Conservation (phyloP, 2,113 vertebrate genomes). For the Alces alces region DNA sequence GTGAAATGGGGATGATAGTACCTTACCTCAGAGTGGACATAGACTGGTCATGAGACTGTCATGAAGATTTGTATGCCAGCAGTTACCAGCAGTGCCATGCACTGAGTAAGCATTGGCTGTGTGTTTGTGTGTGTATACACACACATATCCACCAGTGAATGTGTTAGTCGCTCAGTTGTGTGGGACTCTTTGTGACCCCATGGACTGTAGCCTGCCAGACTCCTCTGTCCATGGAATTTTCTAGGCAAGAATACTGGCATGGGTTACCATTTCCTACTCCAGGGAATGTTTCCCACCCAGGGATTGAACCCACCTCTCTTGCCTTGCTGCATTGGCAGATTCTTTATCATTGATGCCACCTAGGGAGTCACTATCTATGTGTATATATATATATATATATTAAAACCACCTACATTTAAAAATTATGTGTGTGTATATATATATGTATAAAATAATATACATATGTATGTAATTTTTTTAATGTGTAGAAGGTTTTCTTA, state of each 20-base stretch:
- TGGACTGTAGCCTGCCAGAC: background rate
- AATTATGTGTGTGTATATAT: background rate
- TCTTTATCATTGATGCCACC: background rate
- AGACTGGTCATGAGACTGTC: background rate
- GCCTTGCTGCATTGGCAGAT: background rate
- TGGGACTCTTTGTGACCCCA: background rate
- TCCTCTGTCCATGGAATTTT: background rate
- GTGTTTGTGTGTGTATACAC: accelerated
- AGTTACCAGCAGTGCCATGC: background rate
- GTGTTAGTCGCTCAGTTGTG: background rate
- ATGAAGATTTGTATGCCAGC: background rate
- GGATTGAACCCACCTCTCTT: background rate
- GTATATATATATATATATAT: background rate
- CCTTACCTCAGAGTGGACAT: background rate
- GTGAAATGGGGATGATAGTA: background rate
- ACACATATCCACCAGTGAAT: background rate
- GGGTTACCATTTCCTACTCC: background rate
- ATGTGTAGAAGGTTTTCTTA: background rate
- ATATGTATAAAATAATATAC: background rate
- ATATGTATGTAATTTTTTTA: background rate
- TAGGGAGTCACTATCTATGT: background rate
- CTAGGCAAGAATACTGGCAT: background rate
- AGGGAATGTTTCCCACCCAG: background rate
- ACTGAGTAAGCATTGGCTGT: background rate
- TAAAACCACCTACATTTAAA: background rate